Evolutionary conservation across 2,797 vertebrate species (phyloP).

Genomic region (Ctenopoma multispine): DNA sequence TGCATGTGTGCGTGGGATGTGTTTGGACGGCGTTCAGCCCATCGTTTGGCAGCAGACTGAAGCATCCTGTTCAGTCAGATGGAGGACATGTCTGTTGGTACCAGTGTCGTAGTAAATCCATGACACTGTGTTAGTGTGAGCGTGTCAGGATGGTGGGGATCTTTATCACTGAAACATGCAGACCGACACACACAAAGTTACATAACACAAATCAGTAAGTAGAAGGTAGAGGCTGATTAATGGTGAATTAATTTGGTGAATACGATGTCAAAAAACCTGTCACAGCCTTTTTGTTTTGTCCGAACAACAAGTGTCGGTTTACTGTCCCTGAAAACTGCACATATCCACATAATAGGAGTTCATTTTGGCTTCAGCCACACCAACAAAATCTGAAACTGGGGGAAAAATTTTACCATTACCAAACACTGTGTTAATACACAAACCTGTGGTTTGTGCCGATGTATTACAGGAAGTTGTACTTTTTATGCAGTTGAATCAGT

Average conservation of each 20-base stretch:
- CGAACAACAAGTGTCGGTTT: no score
- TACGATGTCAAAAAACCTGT: not conserved
- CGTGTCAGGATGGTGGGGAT: not conserved
- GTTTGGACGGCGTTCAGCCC: conserved; percentile 85
- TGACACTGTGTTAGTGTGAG: not conserved
- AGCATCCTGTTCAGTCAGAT: conserved; percentile 76
- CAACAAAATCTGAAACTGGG: no score
- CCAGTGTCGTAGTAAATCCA: conserved; percentile 59
- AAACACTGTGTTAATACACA: no score
- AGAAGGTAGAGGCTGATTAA: not conserved
- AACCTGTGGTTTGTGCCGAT: no score
- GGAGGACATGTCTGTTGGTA: conserved; percentile 37
- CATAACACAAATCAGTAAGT: not conserved
- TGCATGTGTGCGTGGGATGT: conserved; percentile 70
- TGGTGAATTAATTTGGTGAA: not conserved
- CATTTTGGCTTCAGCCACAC: no score
- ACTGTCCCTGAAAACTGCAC: no score
- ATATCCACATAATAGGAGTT: no score
- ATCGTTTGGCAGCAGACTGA: conserved; percentile 86
- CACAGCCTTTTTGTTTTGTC: no score
- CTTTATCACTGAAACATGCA: not conserved
- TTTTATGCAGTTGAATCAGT: no score
- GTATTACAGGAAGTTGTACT: no score
- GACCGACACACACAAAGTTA: not conserved
- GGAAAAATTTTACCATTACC: no score